Evolutionary conservation across 2,113 vertebrate genomes (phyloP).

Genomic region (Rhinichthys klamathensis): DNA sequence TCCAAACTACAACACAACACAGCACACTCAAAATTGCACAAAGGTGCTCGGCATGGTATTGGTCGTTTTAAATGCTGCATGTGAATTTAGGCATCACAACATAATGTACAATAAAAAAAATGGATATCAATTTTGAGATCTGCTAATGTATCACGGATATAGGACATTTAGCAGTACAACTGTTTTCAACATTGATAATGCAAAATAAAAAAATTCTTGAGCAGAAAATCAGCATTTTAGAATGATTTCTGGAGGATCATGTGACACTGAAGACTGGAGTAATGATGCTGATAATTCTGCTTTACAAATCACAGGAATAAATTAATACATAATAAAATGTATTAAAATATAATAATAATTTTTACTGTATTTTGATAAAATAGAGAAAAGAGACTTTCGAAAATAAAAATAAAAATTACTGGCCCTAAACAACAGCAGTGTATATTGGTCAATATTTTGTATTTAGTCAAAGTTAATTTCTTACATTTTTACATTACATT

Average conservation of each 20-base stretch:
- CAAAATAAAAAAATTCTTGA: neutral
- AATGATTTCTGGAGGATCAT: neutral
- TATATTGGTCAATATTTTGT: neutral
- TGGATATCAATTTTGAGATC: neutral
- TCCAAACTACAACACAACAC: slow-evolving; percentile 56
- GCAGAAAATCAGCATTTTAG: neutral
- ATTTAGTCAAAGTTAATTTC: neutral
- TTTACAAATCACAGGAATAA: neutral
- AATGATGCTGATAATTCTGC: neutral
- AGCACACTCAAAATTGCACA: neutral
- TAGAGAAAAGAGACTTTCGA: too few species aligned
- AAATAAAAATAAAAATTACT: neutral
- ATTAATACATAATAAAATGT: neutral
- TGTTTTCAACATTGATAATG: neutral
- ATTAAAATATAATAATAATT: neutral
- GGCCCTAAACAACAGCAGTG: neutral
- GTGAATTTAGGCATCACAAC: neutral
- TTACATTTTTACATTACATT: neutral
- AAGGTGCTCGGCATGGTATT: neutral
- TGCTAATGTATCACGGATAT: neutral
- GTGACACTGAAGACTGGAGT: neutral
- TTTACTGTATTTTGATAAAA: neutral
- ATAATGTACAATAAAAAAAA: neutral
- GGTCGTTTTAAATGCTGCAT: neutral
- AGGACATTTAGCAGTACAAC: neutral